phyloP scores from a whole-genome alignment of 1,140 invertebrate species.

The Drosophila ercepeae region DNA sequence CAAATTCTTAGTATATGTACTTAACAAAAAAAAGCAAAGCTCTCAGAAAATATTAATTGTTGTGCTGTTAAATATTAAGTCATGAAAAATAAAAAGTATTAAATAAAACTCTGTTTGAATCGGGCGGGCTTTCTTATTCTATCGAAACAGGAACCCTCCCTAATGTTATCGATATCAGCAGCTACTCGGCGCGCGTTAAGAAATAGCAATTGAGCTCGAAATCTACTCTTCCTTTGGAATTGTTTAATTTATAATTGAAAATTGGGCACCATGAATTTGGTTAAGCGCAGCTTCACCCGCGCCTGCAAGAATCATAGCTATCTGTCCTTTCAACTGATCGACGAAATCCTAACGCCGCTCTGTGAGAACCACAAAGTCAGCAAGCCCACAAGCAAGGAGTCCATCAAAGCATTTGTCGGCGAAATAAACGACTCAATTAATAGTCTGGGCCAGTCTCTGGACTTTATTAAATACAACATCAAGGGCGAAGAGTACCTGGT shows the following conservation, averaged over 20 bases:
- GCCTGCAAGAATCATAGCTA: conserved; percentile 64
- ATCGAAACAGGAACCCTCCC: background rate
- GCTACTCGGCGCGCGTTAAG: background rate
- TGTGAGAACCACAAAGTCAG: conserved; percentile 39
- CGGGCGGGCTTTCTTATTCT: background rate
- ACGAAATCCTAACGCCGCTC: conserved; percentile 45
- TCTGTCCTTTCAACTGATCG: conserved; percentile 43
- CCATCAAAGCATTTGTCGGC: conserved; percentile 35
- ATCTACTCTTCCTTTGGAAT: background rate
- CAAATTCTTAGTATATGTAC: conserved; percentile 29
- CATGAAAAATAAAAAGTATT: conserved; percentile 37
- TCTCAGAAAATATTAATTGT: conserved; percentile 68
- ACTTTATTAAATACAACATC: conserved; percentile 49
- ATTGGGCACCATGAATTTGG: background rate
- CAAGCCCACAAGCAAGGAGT: conserved; percentile 45
- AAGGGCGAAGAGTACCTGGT: conserved; percentile 57
- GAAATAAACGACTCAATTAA: conserved; percentile 41
- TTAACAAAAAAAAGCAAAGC: conserved; percentile 51
- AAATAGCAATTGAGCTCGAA: background rate
- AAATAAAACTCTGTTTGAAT: background rate
- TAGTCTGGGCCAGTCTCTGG: conserved; percentile 37
- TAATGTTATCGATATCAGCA: background rate
- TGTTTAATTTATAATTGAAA: background rate
- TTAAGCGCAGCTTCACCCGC: conserved; percentile 53
- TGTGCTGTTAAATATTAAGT: conserved; percentile 72